Evolutionary conservation across 92 coral and sea anemone species (phyloP), one percentile per base, ranked within the genome.

Genomic region (Epizoanthus stellaris): DNA sequence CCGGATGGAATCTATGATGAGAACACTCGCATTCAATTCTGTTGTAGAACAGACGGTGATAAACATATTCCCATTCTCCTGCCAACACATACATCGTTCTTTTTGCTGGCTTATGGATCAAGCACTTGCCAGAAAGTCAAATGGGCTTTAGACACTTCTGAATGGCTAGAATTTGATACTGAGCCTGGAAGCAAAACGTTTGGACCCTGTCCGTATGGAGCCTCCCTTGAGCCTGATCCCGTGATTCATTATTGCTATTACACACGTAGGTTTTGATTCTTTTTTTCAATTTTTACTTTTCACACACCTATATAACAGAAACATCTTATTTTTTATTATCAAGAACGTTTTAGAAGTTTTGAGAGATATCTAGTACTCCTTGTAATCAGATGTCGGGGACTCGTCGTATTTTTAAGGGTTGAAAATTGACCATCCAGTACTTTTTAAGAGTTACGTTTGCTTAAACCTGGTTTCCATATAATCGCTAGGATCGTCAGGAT

Each of bases 1-100:
- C 92, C 92, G 20, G 92, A 89, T 71, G 92, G 92, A 19, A 75
- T 56, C 15, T 89, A 85, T 67, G 52, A 81, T 11, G 77, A 59
- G 10, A 71, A 89, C 76, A 85, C 92, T 10, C 86, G 63, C 4
- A 89, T 89, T 30, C 39, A 57, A 11, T 89, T 76, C 39, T 89
- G 92, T 59, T 89, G 92, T 39, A 86, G 81, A 21, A 85, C 59
- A 0, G 17, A 68, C 15, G 89, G 89, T 39, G 53, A 76, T 25
- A 67, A 52, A 64, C n/a, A 52, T 20, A 71, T 23, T 8, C 88
- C 80, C 43, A 89, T 89, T 47, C 49, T 74, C 8, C 83, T 89
- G 17, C 92, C 92, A 70, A 89, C 92, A 11, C 73, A 60, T n/a
- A 80, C 38, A 20, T 89, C 92, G 16, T 89, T 89, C 45, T 89